Conservation (phyloP, 2,888 invertebrate genomes). For the Patella caerulea region DNA sequence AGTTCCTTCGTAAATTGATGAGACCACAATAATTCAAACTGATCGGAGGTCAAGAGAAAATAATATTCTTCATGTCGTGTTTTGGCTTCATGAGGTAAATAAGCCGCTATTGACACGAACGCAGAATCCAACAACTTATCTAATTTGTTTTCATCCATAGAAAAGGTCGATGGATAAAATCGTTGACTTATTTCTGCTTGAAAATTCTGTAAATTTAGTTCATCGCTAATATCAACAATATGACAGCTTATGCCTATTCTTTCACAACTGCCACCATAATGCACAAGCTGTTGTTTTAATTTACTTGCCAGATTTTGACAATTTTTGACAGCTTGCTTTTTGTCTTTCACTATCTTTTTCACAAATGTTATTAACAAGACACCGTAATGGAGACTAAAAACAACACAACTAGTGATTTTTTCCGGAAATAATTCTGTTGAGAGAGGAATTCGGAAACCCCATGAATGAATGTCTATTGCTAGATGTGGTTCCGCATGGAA, state of each 20-base stretch:
- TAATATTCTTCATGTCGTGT: slow-evolving; percentile 35
- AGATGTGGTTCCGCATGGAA: slow-evolving; percentile 36
- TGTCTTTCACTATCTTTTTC: slow-evolving; percentile 15
- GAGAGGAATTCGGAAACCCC: slow-evolving; percentile 50
- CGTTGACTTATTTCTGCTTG: slow-evolving; percentile 27
- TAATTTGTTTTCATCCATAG: slow-evolving; percentile 39
- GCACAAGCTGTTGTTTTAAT: slow-evolving; percentile 49
- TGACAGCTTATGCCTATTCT: slow-evolving; percentile 50
- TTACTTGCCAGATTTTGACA: slow-evolving; percentile 37
- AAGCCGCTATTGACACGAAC: slow-evolving; percentile 51
- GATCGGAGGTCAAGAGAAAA: slow-evolving; percentile 58
- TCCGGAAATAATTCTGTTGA: slow-evolving; percentile 31
- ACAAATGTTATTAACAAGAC: slow-evolving; percentile 49
- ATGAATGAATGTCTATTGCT: slow-evolving; percentile 49
- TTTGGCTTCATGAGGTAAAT: slow-evolving; percentile 38
- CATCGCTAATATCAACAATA: slow-evolving; percentile 35
- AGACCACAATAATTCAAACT: slow-evolving; percentile 58
- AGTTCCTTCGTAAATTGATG: slow-evolving; percentile 57
- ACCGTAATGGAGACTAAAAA: slow-evolving; percentile 45
- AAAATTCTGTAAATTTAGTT: slow-evolving; percentile 29
- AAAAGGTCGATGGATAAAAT: slow-evolving; percentile 53
- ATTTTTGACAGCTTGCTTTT: slow-evolving; percentile 32
- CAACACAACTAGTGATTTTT: slow-evolving; percentile 37
- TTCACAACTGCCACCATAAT: slow-evolving; percentile 51
- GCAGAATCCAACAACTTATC: slow-evolving; percentile 48